Evolutionary conservation across 64 coral and sea anemone species (phyloP), one percentile per base, ranked within the genome.

Genomic region (Porites australiensis): DNA sequence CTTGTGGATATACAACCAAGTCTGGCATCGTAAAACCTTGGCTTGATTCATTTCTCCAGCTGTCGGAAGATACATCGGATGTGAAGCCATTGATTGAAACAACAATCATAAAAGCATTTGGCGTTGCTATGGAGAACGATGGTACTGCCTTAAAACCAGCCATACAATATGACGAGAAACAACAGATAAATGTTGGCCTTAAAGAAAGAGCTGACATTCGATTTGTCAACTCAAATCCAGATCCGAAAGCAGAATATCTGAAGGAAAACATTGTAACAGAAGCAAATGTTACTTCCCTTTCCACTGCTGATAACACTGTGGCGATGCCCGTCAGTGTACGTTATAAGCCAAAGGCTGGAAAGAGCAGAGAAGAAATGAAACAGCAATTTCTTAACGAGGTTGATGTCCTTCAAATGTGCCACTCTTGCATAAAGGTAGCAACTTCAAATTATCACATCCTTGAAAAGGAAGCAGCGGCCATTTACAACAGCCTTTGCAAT

Each of bases 111-210:
- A 93, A 92, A 61, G 95, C 50, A 50, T 67, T 62, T 72, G 85
- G 59, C 22, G 21, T 50, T 13, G 85, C 90, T 60, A 77, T 92
- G 71, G 95, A 88, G 21, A 96, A 93, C 79, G 87, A 96, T 63
- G 73, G 79, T 19, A 96, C 95, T 44, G 90, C 90, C 6, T 48
- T 93, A 27, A 96, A 96, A 90, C 90, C 95, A 72, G 72, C 72
- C 23, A 93, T 93, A 74, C 79, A 96, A 72, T 96, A 77, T 78
- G 90, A 96, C 79, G 83, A 91, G 74, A 96, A 53, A 57, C 85
- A 87, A 15, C 89, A 96, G 46, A n/a, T 88, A 70, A 93, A 96
- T 69, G 90, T 96, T 64, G 89, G 83, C n/a, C 62, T 88, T 4
- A 64, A 88, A 18, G 59, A n/a, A 8, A 91, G 52, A 64, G 85